phyloP scores from a whole-genome alignment of 2,888 invertebrate genomes.

The Drosophila meridionalis region DNA sequence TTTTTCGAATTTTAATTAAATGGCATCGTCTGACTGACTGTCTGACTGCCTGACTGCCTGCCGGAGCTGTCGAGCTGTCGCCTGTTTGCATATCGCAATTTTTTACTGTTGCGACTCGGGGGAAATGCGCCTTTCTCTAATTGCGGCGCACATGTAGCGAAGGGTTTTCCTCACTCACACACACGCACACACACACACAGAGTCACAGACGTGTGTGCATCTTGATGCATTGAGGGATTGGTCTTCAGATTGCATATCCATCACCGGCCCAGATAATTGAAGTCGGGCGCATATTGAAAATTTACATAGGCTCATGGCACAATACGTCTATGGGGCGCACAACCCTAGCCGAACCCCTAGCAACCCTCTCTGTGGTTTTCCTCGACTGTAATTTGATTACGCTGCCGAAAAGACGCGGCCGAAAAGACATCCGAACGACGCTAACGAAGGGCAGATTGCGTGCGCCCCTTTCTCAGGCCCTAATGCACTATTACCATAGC shows the following conservation, averaged over 20 bases:
- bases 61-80: constrained; percentile 38
- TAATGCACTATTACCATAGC: constrained; percentile 30
- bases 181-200: not conserved
- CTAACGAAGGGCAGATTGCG: constrained; percentile 43
- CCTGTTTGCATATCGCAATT: constrained; percentile 79
- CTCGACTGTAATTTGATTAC: constrained; percentile 71
- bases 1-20: constrained; percentile 76
- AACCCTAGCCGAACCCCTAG: constrained; percentile 23
- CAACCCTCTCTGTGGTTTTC: constrained; percentile 61
- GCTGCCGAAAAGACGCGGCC: constrained; percentile 48
- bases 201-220: constrained; percentile 17
- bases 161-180: constrained; percentile 49
- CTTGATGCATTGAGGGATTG: constrained; percentile 67
- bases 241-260: constrained; percentile 72
- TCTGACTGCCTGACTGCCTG: constrained; percentile 2
- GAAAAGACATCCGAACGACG: constrained; percentile 41
- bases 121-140: constrained; percentile 73
- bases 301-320: constrained; percentile 60
- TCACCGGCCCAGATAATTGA: constrained; percentile 72
- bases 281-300: constrained; percentile 55
- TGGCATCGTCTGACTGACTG: constrained; percentile 58
- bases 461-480: constrained; percentile 45
- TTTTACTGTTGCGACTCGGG: constrained; percentile 41
- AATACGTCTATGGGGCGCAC: not conserved
- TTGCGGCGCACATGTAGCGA: constrained; percentile 64